Evolutionary conservation across 2,797 vertebrate species (phyloP).

Genomic region (Leptoclinus maculatus): DNA sequence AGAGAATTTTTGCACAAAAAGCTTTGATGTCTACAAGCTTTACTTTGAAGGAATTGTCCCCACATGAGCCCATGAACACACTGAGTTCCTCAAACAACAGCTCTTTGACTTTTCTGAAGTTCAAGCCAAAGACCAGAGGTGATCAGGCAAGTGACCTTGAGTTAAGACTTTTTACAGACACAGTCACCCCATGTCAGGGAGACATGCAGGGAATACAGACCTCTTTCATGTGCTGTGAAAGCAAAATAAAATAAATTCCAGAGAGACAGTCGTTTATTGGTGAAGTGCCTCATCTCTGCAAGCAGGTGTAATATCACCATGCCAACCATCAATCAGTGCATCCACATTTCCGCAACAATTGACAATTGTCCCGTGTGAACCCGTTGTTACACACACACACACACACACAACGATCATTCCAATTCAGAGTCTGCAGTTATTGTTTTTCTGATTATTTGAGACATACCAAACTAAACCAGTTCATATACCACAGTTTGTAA

Average conservation of each 20-base stretch:
- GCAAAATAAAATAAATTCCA: constrained; percentile 12
- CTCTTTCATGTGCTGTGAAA: constrained; percentile 4
- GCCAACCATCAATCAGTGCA: neutral
- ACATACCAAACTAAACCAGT: no score
- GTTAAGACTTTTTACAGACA: constrained; percentile 26
- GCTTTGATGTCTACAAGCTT: constrained; percentile 71
- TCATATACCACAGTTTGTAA: no score
- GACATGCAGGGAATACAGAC: constrained; percentile 15
- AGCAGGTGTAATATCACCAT: neutral
- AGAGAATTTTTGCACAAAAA: constrained; percentile 47
- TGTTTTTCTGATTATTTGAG: no score
- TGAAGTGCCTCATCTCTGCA: constrained; percentile 3
- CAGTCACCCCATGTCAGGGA: neutral
- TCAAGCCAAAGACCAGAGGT: constrained; percentile 42
- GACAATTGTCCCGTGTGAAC: neutral
- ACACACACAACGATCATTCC: neutral
- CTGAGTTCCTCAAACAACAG: constrained; percentile 38
- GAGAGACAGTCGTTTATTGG: constrained; percentile 6
- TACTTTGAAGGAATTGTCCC: constrained; percentile 66
- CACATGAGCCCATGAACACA: constrained; percentile 36
- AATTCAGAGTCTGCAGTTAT: neutral
- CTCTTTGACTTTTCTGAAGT: constrained; percentile 49
- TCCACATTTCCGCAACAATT: neutral
- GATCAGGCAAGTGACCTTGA: constrained; percentile 25
- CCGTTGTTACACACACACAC: no score